Conservation (phyloP, 2,113 vertebrate genomes). For the Hemichromis elongatus region DNA sequence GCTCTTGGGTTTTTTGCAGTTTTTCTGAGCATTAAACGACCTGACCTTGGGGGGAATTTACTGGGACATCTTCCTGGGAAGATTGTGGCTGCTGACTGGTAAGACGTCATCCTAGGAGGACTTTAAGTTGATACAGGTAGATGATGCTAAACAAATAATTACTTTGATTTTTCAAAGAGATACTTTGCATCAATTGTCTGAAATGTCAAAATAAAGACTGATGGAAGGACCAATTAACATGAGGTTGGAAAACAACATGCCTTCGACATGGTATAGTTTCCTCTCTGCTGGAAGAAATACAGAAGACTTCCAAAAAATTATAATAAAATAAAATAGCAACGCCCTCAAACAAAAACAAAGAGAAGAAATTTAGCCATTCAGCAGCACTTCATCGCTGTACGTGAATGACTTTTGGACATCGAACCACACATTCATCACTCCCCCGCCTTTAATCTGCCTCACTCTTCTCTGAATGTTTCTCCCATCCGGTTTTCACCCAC, state of each 20-base stretch:
- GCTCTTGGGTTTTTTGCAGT: neutral
- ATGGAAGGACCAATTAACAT: neutral
- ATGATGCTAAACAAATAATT: neutral
- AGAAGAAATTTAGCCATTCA: neutral
- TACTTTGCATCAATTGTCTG: neutral
- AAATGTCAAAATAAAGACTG: neutral
- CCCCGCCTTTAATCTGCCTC: neutral
- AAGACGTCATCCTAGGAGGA: neutral
- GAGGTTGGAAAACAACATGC: neutral
- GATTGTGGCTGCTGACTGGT: neutral
- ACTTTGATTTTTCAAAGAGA: neutral
- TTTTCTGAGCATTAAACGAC: neutral
- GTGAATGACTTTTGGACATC: neutral
- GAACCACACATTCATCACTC: neutral
- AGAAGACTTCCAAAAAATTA: neutral
- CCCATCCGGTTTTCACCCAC: neutral
- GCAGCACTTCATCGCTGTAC: conserved; percentile 40
- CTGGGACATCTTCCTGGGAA: neutral
- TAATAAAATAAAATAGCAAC: neutral
- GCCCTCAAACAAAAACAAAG: neutral
- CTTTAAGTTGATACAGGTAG: neutral
- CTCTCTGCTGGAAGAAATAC: neutral
- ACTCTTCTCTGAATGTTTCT: conserved; percentile 4
- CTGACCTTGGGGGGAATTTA: neutral
- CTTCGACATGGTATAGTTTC: neutral